Evolutionary conservation across 1,140 invertebrate genomes (phyloP).

Genomic region (Halotydeus destructor): DNA sequence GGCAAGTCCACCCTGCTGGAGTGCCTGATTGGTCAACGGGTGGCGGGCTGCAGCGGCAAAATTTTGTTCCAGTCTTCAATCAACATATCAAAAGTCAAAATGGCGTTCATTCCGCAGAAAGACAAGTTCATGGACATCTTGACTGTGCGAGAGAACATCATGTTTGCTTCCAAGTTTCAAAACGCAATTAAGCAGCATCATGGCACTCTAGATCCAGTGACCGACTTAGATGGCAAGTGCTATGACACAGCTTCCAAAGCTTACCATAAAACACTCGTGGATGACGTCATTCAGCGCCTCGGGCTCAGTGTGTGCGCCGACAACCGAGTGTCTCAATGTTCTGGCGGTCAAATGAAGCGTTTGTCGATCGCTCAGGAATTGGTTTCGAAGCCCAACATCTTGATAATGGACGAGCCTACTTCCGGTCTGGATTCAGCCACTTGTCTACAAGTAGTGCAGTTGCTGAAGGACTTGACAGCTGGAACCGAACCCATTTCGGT

Average conservation of each 20-base stretch:
- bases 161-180: constrained; percentile 73
- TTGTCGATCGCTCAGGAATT: constrained; percentile 11
- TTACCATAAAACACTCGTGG: background rate
- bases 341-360: constrained; percentile 11
- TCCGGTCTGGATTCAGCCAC: constrained; percentile 7
- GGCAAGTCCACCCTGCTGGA: constrained; percentile 30
- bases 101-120: constrained; percentile 37
- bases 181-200: too few relatives aligned
- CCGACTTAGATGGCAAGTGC: too few relatives aligned
- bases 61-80: too few relatives aligned
- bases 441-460: constrained; percentile 2
- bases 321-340: background rate
- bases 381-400: constrained; percentile 3
- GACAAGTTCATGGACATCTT: constrained; percentile 70
- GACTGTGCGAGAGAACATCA: constrained; percentile 69
- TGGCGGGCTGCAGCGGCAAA: constrained; percentile 1
- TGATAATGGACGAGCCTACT: constrained; percentile 12
- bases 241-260: too few relatives aligned
- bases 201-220: too few relatives aligned
- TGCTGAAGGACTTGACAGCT: background rate
- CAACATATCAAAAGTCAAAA: constrained; percentile 5
- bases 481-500: constrained; percentile 7
- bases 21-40: constrained; percentile 18
- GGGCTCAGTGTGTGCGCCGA: constrained; percentile 3
- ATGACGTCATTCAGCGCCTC: constrained; percentile 2